Evolutionary conservation across 2,888 invertebrate genomes (phyloP).

Genomic region (Mystacides longicornis): DNA sequence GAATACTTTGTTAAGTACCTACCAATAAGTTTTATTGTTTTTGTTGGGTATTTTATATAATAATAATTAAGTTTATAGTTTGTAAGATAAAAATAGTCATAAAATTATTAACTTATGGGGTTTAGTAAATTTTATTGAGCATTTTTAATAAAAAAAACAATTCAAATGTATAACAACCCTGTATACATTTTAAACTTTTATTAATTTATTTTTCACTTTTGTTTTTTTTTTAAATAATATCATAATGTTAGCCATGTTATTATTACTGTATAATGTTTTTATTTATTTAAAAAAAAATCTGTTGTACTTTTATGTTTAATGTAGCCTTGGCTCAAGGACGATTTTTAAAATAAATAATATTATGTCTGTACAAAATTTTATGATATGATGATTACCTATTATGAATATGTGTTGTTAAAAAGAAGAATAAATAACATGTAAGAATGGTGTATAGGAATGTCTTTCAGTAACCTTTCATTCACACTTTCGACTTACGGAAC

Average conservation of each 20-base stretch:
- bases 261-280: background rate
- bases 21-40: slow-evolving; percentile 17
- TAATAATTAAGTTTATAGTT: background rate
- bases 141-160: slow-evolving; percentile 2
- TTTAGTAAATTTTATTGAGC: slow-evolving; percentile 19
- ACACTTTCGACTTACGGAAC: too few species aligned
- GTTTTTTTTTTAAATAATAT: background rate
- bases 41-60: slow-evolving; percentile 17
- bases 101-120: slow-evolving; percentile 11
- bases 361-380: slow-evolving; percentile 42
- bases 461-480: background rate
- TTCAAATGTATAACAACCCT: background rate
- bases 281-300: background rate
- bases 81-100: slow-evolving; percentile 10
- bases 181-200: background rate
- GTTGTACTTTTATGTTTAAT: background rate
- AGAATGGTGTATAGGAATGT: slow-evolving; percentile 14
- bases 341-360: too few species aligned
- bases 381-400: slow-evolving; percentile 29
- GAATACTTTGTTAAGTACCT: slow-evolving; percentile 5
- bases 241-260: background rate
- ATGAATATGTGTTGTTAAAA: slow-evolving; percentile 54
- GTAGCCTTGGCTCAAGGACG: background rate
- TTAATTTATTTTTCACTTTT: background rate
- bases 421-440: slow-evolving; percentile 40